Conservation (phyloP, 1,140 invertebrate species). For the Drosophila orena region DNA sequence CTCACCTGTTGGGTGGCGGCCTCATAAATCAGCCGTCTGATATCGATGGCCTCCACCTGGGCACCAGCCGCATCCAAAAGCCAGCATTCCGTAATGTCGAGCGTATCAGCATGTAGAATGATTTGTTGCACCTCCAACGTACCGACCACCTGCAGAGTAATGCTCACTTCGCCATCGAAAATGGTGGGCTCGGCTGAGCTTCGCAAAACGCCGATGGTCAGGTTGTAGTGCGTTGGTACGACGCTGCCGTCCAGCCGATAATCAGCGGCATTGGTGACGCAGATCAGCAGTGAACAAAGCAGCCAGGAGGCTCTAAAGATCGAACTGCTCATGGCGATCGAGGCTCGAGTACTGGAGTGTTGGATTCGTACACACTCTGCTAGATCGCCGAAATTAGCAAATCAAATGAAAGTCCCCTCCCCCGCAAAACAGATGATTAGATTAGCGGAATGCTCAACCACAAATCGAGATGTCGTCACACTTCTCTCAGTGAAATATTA, state of each 20-base stretch:
- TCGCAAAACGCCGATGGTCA: constrained; percentile 86
- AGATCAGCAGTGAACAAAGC: constrained; percentile 15
- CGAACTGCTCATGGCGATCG: constrained; percentile 45
- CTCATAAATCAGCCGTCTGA: constrained; percentile 26
- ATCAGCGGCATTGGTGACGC: constrained; percentile 8
- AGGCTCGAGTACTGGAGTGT: constrained; percentile 36
- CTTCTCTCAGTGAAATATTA: constrained; percentile 5
- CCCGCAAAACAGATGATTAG: constrained; percentile 43
- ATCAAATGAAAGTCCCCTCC: constrained; percentile 36
- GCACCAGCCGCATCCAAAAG: constrained; percentile 35
- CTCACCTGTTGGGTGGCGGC: constrained; percentile 57
- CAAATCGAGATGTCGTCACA: constrained; percentile 14
- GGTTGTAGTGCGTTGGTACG: constrained; percentile 87
- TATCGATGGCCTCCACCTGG: constrained; percentile 31
- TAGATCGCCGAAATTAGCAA: constrained; percentile 3
- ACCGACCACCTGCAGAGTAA: constrained; percentile 82
- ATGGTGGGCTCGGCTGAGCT: constrained; percentile 84
- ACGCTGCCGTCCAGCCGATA: constrained; percentile 59
- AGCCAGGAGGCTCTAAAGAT: constrained; percentile 14
- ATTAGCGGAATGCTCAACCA: constrained; percentile 31
- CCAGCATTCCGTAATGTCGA: constrained; percentile 36
- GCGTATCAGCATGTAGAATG: constrained; percentile 87
- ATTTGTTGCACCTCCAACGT: constrained; percentile 84
- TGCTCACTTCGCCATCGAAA: constrained; percentile 87
- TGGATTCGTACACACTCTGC: not conserved